These are phyloP conservation scores for Ophion costatus DNA, from an alignment of 2,888 invertebrate genomes.

Conservation along the genomic window DNA sequence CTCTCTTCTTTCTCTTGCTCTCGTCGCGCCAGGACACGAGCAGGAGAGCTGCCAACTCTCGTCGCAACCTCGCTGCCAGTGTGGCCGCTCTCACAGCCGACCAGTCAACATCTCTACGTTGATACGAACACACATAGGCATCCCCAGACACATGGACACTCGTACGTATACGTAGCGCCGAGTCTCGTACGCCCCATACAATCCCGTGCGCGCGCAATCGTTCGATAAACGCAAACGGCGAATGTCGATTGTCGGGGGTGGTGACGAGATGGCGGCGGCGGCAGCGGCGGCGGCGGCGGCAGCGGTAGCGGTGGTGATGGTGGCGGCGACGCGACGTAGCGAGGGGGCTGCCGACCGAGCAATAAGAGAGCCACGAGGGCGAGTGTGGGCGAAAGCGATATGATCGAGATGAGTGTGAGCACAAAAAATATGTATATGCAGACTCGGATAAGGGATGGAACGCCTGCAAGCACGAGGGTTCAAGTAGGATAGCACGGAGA, in stretches of 20 bases:
- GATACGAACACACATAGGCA: background rate
- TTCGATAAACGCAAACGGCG: conserved; percentile 82
- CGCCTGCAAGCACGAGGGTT: conserved; percentile 16
- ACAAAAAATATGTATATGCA: conserved; percentile 20
- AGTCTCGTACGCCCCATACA: conserved; percentile 76
- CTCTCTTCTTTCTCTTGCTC: conserved; percentile 36
- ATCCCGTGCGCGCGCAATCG: conserved; percentile 82
- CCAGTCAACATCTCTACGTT: conserved; percentile 62
- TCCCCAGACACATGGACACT: conserved; percentile 38
- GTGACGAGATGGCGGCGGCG: conserved; percentile 47
- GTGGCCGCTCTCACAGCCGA: conserved; percentile 72
- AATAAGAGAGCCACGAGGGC: conserved; percentile 44
- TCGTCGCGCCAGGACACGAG: conserved; percentile 54
- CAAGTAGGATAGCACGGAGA: conserved; percentile 3
- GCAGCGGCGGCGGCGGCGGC: background rate
- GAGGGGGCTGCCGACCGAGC: conserved; percentile 46
- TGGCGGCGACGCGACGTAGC: conserved; percentile 54
- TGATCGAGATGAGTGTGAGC: conserved; percentile 29
- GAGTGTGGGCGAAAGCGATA: conserved; percentile 46
- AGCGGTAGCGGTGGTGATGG: conserved; percentile 29
- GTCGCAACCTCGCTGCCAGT: conserved; percentile 74
- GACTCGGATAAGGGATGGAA: conserved; percentile 26
- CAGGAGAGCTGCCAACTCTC: conserved; percentile 70
- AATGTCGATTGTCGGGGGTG: conserved; percentile 77
- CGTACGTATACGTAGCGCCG: conserved; percentile 13